These are phyloP conservation scores for Petaurus breviceps DNA, from an alignment of 2,113 vertebrate species.

Conservation along the genomic window DNA sequence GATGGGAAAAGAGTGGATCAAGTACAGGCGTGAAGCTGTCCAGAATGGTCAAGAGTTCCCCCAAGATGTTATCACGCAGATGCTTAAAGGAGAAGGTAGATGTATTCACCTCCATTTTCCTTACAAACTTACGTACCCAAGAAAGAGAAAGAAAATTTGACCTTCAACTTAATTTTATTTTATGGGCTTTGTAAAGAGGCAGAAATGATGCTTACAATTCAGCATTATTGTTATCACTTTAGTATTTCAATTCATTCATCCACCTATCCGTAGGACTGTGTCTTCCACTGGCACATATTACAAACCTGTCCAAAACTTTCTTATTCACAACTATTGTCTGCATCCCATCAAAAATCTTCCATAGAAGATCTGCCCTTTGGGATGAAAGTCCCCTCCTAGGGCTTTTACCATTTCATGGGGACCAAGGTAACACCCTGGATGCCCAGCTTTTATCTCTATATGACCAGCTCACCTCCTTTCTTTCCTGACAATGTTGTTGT, in stretches of 20 bases:
- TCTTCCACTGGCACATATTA: background rate
- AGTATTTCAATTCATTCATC: background rate
- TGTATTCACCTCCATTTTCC: rapidly evolving
- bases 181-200: background rate
- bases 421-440: background rate
- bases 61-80: slow-evolving; percentile 92
- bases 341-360: background rate
- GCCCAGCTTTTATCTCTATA: background rate
- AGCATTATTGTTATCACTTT: background rate
- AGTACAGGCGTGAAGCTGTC: slow-evolving; percentile 86
- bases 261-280: background rate
- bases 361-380: background rate
- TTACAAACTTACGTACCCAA: background rate
- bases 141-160: background rate
- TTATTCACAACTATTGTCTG: background rate
- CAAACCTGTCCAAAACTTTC: background rate
- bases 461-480: background rate
- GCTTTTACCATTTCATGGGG: background rate
- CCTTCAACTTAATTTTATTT: background rate
- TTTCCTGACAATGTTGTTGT: background rate
- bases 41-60: slow-evolving; percentile 85
- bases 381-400: background rate
- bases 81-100: slow-evolving; percentile 87
- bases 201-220: background rate
- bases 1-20: slow-evolving; percentile 89